Evolutionary conservation across 2,113 vertebrate genomes (phyloP).

Genomic region (Callipepla californica): DNA sequence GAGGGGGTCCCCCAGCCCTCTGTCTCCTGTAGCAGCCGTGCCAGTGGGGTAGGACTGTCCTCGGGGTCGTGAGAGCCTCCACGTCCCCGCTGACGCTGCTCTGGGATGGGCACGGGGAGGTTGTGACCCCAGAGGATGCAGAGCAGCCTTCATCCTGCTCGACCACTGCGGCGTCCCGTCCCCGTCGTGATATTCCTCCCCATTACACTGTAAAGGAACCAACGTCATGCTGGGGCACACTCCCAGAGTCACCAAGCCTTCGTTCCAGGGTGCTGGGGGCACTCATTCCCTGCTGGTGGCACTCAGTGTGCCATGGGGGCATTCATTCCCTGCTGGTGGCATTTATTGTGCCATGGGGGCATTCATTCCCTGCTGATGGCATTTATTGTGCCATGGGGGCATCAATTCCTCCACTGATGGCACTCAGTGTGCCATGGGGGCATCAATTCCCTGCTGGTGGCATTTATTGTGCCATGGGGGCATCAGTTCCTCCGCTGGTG

Average conservation of each 20-base stretch:
- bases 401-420: too few relatives aligned
- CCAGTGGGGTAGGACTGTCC: background rate
- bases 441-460: too few relatives aligned
- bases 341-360: too few relatives aligned
- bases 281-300: too few relatives aligned
- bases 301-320: too few relatives aligned
- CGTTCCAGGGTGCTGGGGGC: rapidly evolving
- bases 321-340: too few relatives aligned
- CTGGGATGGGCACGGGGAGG: background rate
- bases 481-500: too few relatives aligned
- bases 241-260: background rate
- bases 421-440: too few relatives aligned
- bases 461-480: too few relatives aligned
- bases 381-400: too few relatives aligned
- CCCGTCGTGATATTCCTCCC: rapidly evolving
- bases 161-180: rapidly evolving
- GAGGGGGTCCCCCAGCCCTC: background rate
- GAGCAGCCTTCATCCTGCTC: background rate
- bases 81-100: background rate
- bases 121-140: background rate
- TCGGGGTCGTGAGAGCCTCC: background rate
- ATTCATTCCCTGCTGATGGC: too few relatives aligned
- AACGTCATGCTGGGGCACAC: background rate
- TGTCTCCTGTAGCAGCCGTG: background rate
- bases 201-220: rapidly evolving